Conservation (phyloP, 2,797 vertebrate genomes). For the Ficedula albicollis region DNA sequence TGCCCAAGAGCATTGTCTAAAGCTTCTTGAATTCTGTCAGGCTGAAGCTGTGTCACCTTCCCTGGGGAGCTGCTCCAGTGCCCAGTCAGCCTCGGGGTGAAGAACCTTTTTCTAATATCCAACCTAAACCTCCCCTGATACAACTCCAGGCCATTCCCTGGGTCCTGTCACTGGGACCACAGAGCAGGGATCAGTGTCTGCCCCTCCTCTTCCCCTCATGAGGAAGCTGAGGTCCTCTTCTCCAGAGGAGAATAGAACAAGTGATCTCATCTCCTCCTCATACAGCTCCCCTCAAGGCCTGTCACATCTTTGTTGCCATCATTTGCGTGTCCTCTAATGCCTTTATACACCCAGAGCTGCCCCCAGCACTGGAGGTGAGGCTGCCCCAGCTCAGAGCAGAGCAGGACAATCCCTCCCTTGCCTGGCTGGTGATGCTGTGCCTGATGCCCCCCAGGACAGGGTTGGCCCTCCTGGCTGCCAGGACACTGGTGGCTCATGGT, state of each 20-base stretch:
- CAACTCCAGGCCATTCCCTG: neutral
- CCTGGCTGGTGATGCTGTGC: rapidly evolving
- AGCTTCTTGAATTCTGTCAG: rapidly evolving
- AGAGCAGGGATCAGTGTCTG: neutral
- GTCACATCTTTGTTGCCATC: neutral
- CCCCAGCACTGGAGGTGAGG: rapidly evolving
- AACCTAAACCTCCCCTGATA: neutral
- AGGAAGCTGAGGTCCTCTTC: neutral
- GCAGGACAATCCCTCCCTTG: neutral
- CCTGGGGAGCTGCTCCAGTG: neutral
- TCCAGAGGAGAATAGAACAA: neutral
- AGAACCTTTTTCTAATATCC: neutral
- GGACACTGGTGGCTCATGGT: neutral
- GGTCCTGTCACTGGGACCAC: neutral
- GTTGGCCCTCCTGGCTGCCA: neutral
- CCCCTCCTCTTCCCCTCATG: neutral
- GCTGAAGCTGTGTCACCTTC: neutral
- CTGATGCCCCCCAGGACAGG: rapidly evolving
- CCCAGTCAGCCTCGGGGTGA: neutral
- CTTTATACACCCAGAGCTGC: neutral
- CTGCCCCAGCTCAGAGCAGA: rapidly evolving
- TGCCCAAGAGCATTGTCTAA: neutral
- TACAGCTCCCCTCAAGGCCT: neutral
- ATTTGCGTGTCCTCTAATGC: neutral
- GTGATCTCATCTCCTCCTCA: neutral